phyloP scores from a whole-genome alignment of 2,797 vertebrate genomes.

The Synaphobranchus kaupii region DNA sequence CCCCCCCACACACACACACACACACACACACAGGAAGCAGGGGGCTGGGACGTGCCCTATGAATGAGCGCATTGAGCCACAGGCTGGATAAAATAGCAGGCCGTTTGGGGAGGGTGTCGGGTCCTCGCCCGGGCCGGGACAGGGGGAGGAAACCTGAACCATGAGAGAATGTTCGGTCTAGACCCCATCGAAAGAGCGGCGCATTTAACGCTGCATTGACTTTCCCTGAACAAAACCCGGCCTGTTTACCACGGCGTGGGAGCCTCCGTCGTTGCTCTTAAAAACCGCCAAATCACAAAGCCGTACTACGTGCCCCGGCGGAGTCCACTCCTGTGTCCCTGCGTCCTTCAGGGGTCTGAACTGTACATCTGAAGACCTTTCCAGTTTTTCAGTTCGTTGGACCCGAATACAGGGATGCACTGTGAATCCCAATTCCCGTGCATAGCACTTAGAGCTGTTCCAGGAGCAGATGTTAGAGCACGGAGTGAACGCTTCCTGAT shows the following conservation, averaged over 20 bases:
- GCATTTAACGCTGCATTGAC: not conserved
- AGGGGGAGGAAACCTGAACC: slow-evolving; percentile 53
- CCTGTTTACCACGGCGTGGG: not conserved
- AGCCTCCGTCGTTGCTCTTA: not conserved
- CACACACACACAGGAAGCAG: slow-evolving; percentile 16
- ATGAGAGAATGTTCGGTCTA: slow-evolving; percentile 40
- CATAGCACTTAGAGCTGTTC: not conserved
- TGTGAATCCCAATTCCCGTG: not conserved
- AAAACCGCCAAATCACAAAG: not conserved
- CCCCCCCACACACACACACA: too few species aligned
- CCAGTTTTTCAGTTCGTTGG: not conserved
- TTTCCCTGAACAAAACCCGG: not conserved
- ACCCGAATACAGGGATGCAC: not conserved
- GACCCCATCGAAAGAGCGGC: not conserved
- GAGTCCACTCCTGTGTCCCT: not conserved
- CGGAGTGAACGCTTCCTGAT: not conserved
- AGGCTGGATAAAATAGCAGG: slow-evolving; percentile 44
- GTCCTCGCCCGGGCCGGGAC: slow-evolving; percentile 52
- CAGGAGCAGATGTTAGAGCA: not conserved
- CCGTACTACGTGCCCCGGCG: not conserved
- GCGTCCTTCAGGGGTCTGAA: too few species aligned
- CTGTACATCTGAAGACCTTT: not conserved
- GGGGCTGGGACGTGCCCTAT: not conserved
- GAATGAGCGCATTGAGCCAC: slow-evolving; percentile 62
- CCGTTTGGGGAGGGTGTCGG: slow-evolving; percentile 48